These are phyloP conservation scores for Gasterosteus nipponicus DNA, from an alignment of 2,113 vertebrate species.

Conservation along the genomic window DNA sequence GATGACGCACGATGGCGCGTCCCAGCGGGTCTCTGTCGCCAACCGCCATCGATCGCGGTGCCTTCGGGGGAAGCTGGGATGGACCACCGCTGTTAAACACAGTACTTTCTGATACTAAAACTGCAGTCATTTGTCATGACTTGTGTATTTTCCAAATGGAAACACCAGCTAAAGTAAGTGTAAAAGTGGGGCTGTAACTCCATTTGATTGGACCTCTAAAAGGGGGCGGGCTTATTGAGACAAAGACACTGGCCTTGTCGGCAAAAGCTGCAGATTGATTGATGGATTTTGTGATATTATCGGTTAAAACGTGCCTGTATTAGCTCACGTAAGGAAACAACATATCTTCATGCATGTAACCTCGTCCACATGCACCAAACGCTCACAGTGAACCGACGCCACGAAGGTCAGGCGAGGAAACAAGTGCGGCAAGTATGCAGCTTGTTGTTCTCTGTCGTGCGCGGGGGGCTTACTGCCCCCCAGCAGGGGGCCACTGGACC, in stretches of 20 bases:
- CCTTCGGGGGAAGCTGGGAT: background rate
- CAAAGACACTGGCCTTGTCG: background rate
- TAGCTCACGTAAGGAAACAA: background rate
- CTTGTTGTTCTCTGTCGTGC: slow-evolving; percentile 9
- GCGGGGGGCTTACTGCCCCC: too few relatives aligned
- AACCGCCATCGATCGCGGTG: background rate
- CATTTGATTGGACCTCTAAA: background rate
- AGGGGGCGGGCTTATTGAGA: background rate
- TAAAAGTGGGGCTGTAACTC: too few relatives aligned
- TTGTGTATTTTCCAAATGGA: background rate
- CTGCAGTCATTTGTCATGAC: background rate
- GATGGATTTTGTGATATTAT: background rate
- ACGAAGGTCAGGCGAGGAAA: slow-evolving; percentile 33
- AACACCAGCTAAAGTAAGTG: too few relatives aligned
- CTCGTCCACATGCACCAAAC: background rate
- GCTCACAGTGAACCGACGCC: slow-evolving; percentile 11
- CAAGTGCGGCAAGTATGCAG: slow-evolving; percentile 15
- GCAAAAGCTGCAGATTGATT: background rate
- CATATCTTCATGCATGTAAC: too few relatives aligned
- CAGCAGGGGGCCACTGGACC: background rate
- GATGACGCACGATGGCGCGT: background rate
- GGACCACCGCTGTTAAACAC: background rate
- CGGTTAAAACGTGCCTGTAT: background rate
- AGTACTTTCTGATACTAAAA: background rate
- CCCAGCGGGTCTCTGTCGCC: background rate